Evolutionary conservation across 2,113 vertebrate species (phyloP).

Genomic region (Camelus bactrianus): DNA sequence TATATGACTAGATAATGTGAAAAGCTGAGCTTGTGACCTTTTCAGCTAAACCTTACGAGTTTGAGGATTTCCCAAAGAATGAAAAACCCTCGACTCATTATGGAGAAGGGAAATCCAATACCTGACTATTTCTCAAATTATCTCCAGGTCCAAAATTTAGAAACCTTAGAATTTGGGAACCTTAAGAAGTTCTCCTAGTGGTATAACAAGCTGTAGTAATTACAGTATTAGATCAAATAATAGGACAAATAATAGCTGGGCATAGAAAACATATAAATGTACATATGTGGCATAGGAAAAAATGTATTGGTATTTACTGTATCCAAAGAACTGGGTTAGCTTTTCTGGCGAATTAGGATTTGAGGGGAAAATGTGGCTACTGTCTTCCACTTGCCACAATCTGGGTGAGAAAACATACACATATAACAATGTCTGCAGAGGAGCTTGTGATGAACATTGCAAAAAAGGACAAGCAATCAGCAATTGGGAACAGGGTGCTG

Average conservation of each 20-base stretch:
- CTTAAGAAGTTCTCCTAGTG: not conserved
- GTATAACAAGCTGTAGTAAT: not conserved
- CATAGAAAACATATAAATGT: not conserved
- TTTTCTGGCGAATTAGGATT: not conserved
- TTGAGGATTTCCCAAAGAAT: not conserved
- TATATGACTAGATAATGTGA: not conserved
- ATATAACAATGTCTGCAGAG: not conserved
- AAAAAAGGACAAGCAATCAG: not conserved
- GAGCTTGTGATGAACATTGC: too few species aligned
- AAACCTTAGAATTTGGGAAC: not conserved
- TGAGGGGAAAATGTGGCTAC: not conserved
- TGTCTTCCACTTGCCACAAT: not conserved
- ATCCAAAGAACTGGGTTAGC: not conserved
- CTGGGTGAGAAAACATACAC: not conserved
- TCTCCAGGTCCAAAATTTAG: slow-evolving; percentile 42
- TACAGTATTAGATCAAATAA: not conserved
- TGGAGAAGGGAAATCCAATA: not conserved
- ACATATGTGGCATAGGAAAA: not conserved
- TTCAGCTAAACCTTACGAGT: not conserved
- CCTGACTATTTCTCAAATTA: not conserved
- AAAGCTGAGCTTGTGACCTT: not conserved
- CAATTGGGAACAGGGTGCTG: not conserved
- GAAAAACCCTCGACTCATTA: not conserved
- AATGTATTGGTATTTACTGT: not conserved
- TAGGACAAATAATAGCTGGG: not conserved